Conservation (phyloP, 2,888 invertebrate species). For the Notodromas monacha region DNA sequence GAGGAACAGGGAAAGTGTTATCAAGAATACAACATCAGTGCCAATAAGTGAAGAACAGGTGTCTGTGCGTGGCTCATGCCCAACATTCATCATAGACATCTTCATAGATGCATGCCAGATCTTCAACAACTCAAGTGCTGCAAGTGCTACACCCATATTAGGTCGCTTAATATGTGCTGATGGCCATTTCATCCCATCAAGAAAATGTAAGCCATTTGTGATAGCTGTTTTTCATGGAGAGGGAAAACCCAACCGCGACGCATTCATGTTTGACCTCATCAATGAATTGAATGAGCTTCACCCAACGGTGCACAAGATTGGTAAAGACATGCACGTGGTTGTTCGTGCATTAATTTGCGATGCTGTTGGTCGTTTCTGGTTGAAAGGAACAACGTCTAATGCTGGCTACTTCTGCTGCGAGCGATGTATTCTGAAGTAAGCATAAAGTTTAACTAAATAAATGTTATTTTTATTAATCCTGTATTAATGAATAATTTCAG, state of each 20-base stretch:
- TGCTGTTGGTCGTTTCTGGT: conserved; percentile 4
- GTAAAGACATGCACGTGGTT: conserved; percentile 4
- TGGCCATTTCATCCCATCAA: conserved; percentile 4
- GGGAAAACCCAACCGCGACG: conserved; percentile 4
- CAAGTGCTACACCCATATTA: conserved; percentile 4
- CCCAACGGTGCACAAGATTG: conserved; percentile 4
- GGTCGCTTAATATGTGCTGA: conserved; percentile 4
- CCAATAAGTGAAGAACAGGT: conserved; percentile 4
- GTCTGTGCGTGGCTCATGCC: conserved; percentile 4
- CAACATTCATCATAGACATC: conserved; percentile 4
- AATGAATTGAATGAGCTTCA: conserved; percentile 4
- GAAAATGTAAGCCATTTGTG: conserved; percentile 4
- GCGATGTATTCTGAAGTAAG: conserved; percentile 4
- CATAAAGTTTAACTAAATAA: conserved; percentile 4
- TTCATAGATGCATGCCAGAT: conserved; percentile 4
- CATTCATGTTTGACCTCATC: conserved; percentile 4
- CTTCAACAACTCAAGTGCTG: conserved; percentile 4
- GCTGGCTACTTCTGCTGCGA: conserved; percentile 4
- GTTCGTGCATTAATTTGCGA: conserved; percentile 4
- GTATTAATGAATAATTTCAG: conserved; percentile 4
- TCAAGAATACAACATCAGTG: conserved; percentile 4
- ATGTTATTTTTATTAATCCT: conserved; percentile 4
- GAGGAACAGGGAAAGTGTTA: conserved; percentile 4
- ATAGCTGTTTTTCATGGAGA: conserved; percentile 4
- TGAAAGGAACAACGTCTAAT: conserved; percentile 4